Evolutionary conservation across 2,113 vertebrate genomes (phyloP).

Genomic region (Varanus salvator): DNA sequence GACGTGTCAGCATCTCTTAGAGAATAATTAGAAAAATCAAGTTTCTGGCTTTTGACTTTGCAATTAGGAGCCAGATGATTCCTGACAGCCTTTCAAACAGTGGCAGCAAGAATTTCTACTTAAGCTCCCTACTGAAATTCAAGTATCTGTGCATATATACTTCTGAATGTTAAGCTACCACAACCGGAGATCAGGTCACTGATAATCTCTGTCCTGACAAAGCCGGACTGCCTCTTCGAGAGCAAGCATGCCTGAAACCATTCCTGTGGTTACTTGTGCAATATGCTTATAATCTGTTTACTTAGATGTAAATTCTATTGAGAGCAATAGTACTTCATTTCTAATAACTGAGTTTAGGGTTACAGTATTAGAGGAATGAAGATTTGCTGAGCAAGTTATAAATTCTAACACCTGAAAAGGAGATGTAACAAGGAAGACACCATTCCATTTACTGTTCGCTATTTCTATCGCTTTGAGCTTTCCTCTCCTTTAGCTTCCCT

Average conservation of each 20-base stretch:
- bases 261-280: background rate
- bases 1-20: slow-evolving; percentile 3
- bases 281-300: background rate
- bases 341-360: background rate
- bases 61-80: slow-evolving; percentile 15
- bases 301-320: background rate
- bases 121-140: slow-evolving; percentile 7
- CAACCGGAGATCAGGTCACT: background rate
- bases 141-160: background rate
- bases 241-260: background rate
- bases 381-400: background rate
- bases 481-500: background rate
- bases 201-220: background rate
- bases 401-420: background rate
- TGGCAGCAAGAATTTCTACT: background rate
- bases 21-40: slow-evolving; percentile 36
- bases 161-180: background rate
- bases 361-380: background rate
- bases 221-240: background rate
- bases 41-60: slow-evolving; percentile 27
- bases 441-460: background rate
- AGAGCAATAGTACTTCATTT: background rate
- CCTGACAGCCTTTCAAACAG: slow-evolving; percentile 27
- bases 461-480: background rate
- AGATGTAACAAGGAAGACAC: background rate